Evolutionary conservation across 2,797 vertebrate species (phyloP).

Genomic region (Coregonus ussuriensis): DNA sequence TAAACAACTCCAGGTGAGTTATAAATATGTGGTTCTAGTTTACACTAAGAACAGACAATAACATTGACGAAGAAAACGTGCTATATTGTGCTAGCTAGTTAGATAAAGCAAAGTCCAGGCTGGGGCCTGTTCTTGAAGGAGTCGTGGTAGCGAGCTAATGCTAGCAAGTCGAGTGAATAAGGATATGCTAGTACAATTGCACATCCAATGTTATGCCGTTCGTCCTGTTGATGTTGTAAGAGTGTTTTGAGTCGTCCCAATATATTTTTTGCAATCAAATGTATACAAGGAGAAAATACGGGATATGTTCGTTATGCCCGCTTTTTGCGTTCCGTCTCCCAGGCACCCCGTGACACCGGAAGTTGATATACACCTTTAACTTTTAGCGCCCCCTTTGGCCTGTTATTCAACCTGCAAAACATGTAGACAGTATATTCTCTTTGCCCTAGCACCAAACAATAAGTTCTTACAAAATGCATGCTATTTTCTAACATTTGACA

Average conservation of each 20-base stretch:
- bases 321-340: slow-evolving; percentile 70
- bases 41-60: slow-evolving; percentile 31
- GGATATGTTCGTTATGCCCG: slow-evolving; percentile 64
- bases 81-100: slow-evolving; percentile 58
- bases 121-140: slow-evolving; percentile 57
- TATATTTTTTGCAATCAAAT: slow-evolving; percentile 14
- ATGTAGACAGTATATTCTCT: background rate
- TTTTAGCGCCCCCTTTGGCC: slow-evolving; percentile 42
- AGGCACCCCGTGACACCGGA: slow-evolving; percentile 71
- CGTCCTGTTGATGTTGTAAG: background rate
- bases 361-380: slow-evolving; percentile 59
- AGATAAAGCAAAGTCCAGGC: slow-evolving; percentile 68
- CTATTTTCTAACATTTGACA: background rate
- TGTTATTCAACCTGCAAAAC: background rate
- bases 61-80: slow-evolving; percentile 65
- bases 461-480: background rate
- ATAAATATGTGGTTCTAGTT: slow-evolving; percentile 10
- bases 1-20: background rate
- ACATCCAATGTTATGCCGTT: slow-evolving; percentile 3
- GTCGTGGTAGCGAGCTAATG: slow-evolving; percentile 36
- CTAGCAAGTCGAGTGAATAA: slow-evolving; percentile 59
- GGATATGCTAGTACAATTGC: slow-evolving; percentile 23
- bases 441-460: background rate
- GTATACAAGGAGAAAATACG: slow-evolving; percentile 39
- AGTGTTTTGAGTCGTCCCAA: slow-evolving; percentile 17